Evolutionary conservation across 2,888 invertebrate genomes (phyloP), one percentile per base, ranked within the genome.

Genomic region (Caenorhabditis japonica): DNA sequence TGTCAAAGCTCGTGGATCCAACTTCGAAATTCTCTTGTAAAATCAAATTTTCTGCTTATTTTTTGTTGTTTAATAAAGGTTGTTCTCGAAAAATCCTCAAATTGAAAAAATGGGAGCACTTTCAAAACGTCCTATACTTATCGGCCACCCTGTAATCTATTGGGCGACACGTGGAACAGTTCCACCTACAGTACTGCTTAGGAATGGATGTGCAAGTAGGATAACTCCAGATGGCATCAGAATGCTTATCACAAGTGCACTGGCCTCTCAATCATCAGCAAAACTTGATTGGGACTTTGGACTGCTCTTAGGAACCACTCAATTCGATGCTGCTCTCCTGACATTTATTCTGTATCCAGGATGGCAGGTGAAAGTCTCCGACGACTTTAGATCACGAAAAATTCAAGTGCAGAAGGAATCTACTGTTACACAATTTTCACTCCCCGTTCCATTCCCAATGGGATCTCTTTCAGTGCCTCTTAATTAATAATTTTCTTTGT

Each of bases 221-320:
- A 47, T 66, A 7, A 51, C 73, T 23, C 34, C 66, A 2, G 73
- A 73, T 8, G 73, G 73, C n/a, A 52, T 68, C 19, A 52, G 38
- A 17, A 39, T n/a, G 15, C 23, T 72, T 15, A 60, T 66, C 36
- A 52, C 41, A 44, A 46, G 21, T 36, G 19, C 36, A 25, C n/a
- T n/a, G n/a, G 13, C 25, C n/a, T 19, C 39, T n/a, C 33, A 39
- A 17, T 8, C 19, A 38, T n/a, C 46, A 5, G 3, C 15, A 8
- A 58, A 62, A 53, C 25, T 73, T 36, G 73, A 73, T 23, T 73
- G 66, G 73, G 68, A 73, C 33, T 73, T 73, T 21, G 73, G 73
- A 5, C 46, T 73, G 12, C 44, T 73, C 15, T 21, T 68, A 0
- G 61, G 56, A 10, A 55, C 68, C 15, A 30, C 66, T 10, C 44